Percentiles rank a stretch among this genome's conserved stretches.
Conservation (phyloP, 2,113 vertebrate species). For the Caranx ignobilis region DNA sequence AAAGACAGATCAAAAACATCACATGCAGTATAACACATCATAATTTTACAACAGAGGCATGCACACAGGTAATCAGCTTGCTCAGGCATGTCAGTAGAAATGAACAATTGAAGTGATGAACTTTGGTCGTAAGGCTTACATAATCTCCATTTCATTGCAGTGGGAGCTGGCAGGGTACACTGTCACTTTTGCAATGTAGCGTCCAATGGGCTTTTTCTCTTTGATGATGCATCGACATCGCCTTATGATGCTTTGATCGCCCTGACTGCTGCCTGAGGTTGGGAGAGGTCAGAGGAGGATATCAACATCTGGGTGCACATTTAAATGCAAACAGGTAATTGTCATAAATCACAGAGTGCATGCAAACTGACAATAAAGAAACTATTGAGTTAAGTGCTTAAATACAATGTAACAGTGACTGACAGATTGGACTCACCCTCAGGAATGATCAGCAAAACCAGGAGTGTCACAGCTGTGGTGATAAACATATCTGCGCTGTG, state of each 20-base stretch:
- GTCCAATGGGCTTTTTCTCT: conserved; percentile 79
- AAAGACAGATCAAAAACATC: conserved; percentile 26
- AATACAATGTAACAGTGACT: background rate
- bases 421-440: conserved; percentile 78
- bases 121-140: conserved; percentile 81
- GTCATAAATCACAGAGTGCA: background rate
- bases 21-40: background rate
- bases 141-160: conserved; percentile 86
- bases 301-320: background rate
- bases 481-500: conserved; percentile 35
- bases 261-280: conserved; percentile 55
- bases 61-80: background rate
- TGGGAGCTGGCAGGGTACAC: conserved; percentile 83
- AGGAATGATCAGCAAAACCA: conserved; percentile 64
- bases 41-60: background rate
- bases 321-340: background rate
- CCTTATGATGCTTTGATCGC: conserved; percentile 62
- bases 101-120: background rate
- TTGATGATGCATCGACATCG: conserved; percentile 86
- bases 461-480: conserved; percentile 45
- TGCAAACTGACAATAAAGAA: background rate
- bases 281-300: background rate
- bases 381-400: background rate
- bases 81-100: background rate
- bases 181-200: conserved; percentile 80